A percentile compares a stretch with the other conserved stretches of the same genome.
Evolutionary conservation across 1,140 invertebrate genomes (phyloP).

Genomic region (Drosophila dunni): DNA sequence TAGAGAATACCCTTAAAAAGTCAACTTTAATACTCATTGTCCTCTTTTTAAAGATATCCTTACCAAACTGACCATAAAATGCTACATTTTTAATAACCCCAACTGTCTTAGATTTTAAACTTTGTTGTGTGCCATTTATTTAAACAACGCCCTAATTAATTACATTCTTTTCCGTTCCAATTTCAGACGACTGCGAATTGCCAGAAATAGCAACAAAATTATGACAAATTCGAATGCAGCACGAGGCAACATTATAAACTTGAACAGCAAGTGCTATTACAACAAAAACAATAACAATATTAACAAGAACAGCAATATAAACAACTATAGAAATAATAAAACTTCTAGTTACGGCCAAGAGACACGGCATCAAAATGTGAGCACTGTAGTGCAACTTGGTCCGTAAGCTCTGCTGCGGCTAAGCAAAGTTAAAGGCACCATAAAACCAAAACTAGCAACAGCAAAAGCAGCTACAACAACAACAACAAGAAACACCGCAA

Average conservation of each 20-base stretch:
- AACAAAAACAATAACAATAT: constrained; percentile 6
- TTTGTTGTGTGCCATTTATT: too few relatives aligned
- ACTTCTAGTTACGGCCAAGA: constrained; percentile 28
- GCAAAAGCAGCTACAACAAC: constrained; percentile 20
- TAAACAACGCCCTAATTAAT: background rate
- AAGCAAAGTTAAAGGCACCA: constrained; percentile 41
- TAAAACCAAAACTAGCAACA: constrained; percentile 2
- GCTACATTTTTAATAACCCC: too few relatives aligned
- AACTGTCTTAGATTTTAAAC: too few relatives aligned
- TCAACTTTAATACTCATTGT: too few relatives aligned
- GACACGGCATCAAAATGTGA: constrained; percentile 63
- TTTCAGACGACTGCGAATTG: constrained; percentile 53
- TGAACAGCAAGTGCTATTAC: constrained; percentile 24
- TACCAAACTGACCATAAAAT: too few relatives aligned
- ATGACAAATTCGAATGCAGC: constrained; percentile 57
- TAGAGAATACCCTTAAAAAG: too few relatives aligned
- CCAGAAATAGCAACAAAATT: constrained; percentile 54
- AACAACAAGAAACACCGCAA: constrained; percentile 42
- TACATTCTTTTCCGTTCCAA: constrained; percentile 20
- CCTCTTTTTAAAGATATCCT: too few relatives aligned
- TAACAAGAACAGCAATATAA: constrained; percentile 8
- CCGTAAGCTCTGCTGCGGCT: constrained; percentile 48
- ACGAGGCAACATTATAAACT: constrained; percentile 51
- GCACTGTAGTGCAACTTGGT: constrained; percentile 47
- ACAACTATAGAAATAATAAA: constrained; percentile 17